Percentiles rank a stretch among this genome's conserved stretches.
phyloP scores from a whole-genome alignment of 2,113 vertebrate genomes.

The Anseranas semipalmata region DNA sequence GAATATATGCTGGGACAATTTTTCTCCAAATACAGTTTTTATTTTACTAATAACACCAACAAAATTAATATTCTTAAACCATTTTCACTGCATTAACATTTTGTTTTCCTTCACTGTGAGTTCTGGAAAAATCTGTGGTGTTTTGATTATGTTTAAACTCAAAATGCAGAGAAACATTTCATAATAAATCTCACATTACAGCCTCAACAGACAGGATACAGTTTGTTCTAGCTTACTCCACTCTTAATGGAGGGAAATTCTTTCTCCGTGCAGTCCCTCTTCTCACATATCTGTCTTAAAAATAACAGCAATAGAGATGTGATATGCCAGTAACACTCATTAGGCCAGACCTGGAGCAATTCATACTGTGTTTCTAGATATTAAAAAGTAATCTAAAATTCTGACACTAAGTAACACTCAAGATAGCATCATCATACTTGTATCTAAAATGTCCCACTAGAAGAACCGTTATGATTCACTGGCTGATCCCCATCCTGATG shows the following conservation, averaged over 20 bases:
- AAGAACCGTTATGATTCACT: not conserved
- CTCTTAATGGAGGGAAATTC: conserved; percentile 6
- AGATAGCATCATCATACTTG: conserved; percentile 17
- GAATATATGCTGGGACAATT: not conserved
- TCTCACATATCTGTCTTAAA: conserved; percentile 41
- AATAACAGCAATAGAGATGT: conserved; percentile 38
- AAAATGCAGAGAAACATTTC: not conserved
- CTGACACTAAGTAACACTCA: conserved; percentile 49
- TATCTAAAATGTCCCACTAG: not conserved
- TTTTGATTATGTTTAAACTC: not conserved
- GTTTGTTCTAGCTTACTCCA: not conserved
- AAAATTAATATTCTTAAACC: not conserved
- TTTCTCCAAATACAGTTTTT: not conserved
- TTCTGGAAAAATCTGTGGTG: not conserved
- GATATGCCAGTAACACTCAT: conserved; percentile 41
- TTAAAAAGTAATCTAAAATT: conserved; percentile 50
- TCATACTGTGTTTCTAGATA: conserved; percentile 27
- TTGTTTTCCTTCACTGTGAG: not conserved
- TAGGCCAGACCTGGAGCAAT: conserved; percentile 22
- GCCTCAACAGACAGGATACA: not conserved
- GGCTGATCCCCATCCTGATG: not conserved
- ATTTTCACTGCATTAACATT: not conserved
- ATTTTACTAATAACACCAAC: not conserved
- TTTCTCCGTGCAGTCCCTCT: not conserved
- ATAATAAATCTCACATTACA: not conserved